These are phyloP conservation scores for Apostichopus japonicus DNA, from an alignment of 35 echinoderm and acorn worm species.

Conservation along the genomic window DNA sequence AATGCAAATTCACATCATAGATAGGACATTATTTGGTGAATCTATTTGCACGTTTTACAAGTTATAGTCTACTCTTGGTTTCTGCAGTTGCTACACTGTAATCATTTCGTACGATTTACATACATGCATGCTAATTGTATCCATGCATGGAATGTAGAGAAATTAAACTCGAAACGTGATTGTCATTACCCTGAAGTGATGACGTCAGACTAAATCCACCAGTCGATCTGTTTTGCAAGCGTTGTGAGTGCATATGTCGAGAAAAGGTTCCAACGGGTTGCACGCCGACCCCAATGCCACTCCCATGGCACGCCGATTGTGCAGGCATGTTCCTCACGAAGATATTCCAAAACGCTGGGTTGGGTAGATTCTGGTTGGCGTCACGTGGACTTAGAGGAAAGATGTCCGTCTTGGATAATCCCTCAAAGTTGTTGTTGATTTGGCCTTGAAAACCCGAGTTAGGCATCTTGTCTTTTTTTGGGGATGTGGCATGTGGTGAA, in stretches of 20 bases:
- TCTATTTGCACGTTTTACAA: too few relatives aligned
- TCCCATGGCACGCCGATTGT: neutral
- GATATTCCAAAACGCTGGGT: constrained; percentile 82
- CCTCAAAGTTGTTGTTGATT: constrained; percentile 88
- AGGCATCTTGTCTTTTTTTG: constrained; percentile 68
- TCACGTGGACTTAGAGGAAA: constrained; percentile 69
- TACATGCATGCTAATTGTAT: too few relatives aligned
- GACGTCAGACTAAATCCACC: neutral
- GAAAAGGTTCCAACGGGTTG: constrained; percentile 1
- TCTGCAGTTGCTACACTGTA: too few relatives aligned
- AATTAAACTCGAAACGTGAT: too few relatives aligned
- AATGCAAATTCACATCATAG: too few relatives aligned
- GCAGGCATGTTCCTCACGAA: constrained; percentile 58
- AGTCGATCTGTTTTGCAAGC: neutral
- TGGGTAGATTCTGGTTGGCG: constrained; percentile 72
- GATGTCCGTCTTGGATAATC: constrained; percentile 57
- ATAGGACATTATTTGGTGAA: too few relatives aligned
- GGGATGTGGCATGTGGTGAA: neutral
- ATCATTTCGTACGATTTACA: too few relatives aligned
- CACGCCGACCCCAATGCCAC: too few relatives aligned
- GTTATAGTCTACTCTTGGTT: too few relatives aligned
- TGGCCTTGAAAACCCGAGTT: constrained; percentile 97
- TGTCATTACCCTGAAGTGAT: neutral
- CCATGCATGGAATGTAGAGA: too few relatives aligned
- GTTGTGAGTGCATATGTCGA: constrained; percentile 34